These are phyloP conservation scores for Phymanthus crucifer DNA, from an alignment of 92 coral and sea anemone genomes.

Conservation along the genomic window DNA sequence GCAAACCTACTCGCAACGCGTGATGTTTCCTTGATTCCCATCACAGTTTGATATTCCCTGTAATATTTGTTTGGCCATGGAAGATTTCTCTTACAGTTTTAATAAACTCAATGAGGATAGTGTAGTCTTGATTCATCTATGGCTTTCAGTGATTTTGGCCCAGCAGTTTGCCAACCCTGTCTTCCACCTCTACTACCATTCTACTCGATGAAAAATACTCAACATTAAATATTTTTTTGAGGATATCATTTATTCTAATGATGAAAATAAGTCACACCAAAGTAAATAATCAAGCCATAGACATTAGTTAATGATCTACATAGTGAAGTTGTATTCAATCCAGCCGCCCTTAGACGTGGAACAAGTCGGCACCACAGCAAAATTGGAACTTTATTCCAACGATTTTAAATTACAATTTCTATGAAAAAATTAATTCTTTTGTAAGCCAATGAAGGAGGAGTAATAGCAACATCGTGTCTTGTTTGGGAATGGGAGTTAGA, in stretches of 20 bases:
- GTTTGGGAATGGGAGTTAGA: too few relatives aligned
- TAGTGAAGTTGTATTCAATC: not conserved
- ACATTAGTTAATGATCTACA: not conserved
- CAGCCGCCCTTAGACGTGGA: not conserved
- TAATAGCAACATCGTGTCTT: not conserved
- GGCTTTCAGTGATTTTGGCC: not conserved
- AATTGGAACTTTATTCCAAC: not conserved
- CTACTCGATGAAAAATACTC: not conserved
- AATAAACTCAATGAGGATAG: not conserved
- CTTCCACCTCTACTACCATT: not conserved
- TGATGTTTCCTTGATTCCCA: not conserved
- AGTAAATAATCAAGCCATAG: not conserved
- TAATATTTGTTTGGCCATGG: not conserved
- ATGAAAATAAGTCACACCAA: not conserved
- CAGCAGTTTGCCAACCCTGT: not conserved
- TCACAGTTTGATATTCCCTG: not conserved
- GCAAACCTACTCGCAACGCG: not conserved
- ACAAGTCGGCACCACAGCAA: too few relatives aligned
- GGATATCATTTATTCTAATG: not conserved
- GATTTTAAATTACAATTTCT: not conserved
- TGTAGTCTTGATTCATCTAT: not conserved
- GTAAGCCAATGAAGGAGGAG: too few relatives aligned
- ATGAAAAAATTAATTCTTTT: not conserved
- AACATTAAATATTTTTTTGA: not conserved
- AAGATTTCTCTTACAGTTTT: not conserved